A percentile compares a stretch with the other conserved stretches of the same genome.
Evolutionary conservation across 1,140 invertebrate genomes (phyloP).

Genomic region (Rhopalosiphum padi): DNA sequence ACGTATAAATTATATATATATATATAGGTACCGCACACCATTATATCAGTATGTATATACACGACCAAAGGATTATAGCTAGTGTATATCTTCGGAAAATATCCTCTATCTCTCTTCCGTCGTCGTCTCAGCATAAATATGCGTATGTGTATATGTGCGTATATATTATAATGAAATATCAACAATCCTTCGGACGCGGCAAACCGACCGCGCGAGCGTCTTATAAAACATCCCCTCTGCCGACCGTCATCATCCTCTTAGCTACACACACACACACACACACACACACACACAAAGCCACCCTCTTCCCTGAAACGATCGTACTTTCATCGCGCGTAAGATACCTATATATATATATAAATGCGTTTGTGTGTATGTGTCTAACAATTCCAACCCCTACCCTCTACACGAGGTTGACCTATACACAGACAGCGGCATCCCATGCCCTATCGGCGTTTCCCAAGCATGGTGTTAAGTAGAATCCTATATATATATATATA

Average conservation of each 20-base stretch:
- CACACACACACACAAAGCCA: not conserved
- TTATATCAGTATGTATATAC: not conserved
- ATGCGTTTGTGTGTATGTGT: not conserved
- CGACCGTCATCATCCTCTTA: not conserved
- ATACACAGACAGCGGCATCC: not conserved
- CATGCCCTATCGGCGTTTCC: constrained; percentile 25
- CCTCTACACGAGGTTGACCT: not conserved
- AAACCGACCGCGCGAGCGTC: constrained; percentile 29
- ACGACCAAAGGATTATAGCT: constrained; percentile 10
- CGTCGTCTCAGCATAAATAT: not conserved
- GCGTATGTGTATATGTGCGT: not conserved
- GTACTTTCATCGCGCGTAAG: not conserved
- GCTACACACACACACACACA: not conserved
- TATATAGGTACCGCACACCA: not conserved
- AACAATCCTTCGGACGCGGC: constrained; percentile 49
- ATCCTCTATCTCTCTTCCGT: not conserved
- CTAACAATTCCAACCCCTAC: not conserved
- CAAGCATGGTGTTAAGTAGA: constrained; percentile 21
- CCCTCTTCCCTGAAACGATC: not conserved
- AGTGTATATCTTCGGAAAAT: constrained; percentile 35
- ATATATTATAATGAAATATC: constrained; percentile 52
- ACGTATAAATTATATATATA: not conserved
- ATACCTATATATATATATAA: not conserved
- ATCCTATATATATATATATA: not conserved
- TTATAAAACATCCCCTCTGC: not conserved